Base-by-base conservation (phyloP, 2,797 vertebrate species). In the Brachymystax lenok region DNA sequence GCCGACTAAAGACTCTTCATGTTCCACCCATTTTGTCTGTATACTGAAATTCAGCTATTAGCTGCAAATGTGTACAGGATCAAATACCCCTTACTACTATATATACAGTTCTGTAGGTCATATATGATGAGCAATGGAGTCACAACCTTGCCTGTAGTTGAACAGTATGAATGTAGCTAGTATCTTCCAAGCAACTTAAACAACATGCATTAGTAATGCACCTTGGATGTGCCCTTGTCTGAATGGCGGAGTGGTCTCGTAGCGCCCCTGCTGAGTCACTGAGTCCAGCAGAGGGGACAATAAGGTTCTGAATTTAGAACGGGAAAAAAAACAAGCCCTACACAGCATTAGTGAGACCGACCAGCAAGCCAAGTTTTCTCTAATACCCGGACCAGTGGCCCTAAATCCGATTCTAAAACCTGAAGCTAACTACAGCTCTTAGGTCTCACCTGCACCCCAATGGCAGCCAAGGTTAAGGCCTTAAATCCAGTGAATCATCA, bases 151-250 rank as follows among this genome's bases (percentile, higher is more conserved):
- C 51, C 51, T 52, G 13, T 17, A 52, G 51, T 17, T 52, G 51
- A 52, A 52, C 16, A 14, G 51, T 16, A 51, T 51, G 19, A 56
- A 19, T 17, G 4, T 19, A 19, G 33, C 33, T 35, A 1, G 33
- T 35, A 35, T 35, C 33, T 35, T 35, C 17, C 5, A 16, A 4
- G 16, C 52, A 56, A 56, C 4, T 5, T 56, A 19, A 56, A 17
- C 19, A 5, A 56, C 16, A 56, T 16, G 52, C 52, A n/a, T 16
- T 5, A 19, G 5, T 16, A 17, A 16, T 56, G 5, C 19, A 17
- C 78, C 71, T 79, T 74, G 66, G 30, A 74, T 14, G 66, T 69
- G 75, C 67, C 75, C 72, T 69, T 77, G 59, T 27, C 28, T 5
- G 27, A 5, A 19, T 28, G 16, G 28, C 27, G 30, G 28, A 30